Conservation (phyloP, 2,797 vertebrate genomes). For the Malacoraja senta region DNA sequence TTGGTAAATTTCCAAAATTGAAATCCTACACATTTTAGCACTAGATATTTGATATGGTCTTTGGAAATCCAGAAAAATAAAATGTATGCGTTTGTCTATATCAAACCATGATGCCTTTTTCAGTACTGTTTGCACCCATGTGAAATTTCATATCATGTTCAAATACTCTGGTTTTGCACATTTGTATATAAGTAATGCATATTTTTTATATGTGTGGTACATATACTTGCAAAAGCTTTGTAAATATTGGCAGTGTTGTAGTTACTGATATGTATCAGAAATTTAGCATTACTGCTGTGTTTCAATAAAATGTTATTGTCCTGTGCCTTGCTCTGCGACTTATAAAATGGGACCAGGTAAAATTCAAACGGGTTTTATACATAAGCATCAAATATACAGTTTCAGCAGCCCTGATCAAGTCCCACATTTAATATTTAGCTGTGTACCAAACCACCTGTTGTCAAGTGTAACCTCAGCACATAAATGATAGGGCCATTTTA, state of each 20-base stretch:
- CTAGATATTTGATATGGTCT: conserved; percentile 52
- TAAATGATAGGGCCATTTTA: not conserved
- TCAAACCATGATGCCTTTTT: conserved; percentile 70
- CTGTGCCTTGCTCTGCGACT: conserved; percentile 47
- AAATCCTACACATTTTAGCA: conserved; percentile 51
- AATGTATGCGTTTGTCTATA: conserved; percentile 58
- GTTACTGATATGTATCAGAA: conserved; percentile 64
- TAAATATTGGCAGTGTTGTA: conserved; percentile 80
- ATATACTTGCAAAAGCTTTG: conserved; percentile 81
- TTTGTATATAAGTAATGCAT: conserved; percentile 94
- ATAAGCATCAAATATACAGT: no score
- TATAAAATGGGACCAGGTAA: not conserved
- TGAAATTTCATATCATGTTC: conserved; percentile 64
- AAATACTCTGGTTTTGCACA: conserved; percentile 97
- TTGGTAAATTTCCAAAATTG: conserved; percentile 47
- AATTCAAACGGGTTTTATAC: not conserved
- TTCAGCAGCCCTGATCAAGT: not conserved
- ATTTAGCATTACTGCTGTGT: conserved; percentile 81
- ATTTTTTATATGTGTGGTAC: conserved; percentile 91
- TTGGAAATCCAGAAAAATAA: conserved; percentile 50
- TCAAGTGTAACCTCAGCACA: not conserved
- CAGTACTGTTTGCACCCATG: conserved; percentile 72
- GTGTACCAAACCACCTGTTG: not conserved
- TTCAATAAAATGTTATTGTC: conserved; percentile 78
- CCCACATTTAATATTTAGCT: not conserved